These are phyloP conservation scores for Aphelenchoides fujianensis DNA, from an alignment of 1,140 invertebrate species.

Conservation along the genomic window DNA sequence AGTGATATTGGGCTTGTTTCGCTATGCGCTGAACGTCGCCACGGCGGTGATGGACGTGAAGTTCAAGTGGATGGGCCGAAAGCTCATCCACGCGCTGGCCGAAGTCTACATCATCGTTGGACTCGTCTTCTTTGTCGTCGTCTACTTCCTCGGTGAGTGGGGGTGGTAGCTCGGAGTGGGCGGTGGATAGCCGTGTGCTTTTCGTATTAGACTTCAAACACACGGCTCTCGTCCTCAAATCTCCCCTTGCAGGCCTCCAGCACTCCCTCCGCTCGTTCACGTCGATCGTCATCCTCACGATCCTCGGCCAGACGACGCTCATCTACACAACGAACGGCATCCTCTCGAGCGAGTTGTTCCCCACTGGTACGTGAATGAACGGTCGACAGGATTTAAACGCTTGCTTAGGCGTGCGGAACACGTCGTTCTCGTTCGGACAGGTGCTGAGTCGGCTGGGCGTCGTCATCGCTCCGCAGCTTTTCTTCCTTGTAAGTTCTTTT, in stretches of 20 bases:
- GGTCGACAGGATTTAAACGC: no score
- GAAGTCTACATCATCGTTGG: slow-evolving; percentile 25
- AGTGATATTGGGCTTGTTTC: no score
- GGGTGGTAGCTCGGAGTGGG: no score
- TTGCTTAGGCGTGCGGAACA: slow-evolving; percentile 50
- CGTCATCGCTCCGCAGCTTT: slow-evolving; percentile 53
- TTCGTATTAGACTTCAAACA: no score
- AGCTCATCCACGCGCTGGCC: slow-evolving; percentile 49
- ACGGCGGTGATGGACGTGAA: slow-evolving; percentile 44
- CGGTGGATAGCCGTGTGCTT: no score
- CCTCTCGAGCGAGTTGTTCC: slow-evolving; percentile 51
- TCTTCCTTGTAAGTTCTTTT: no score
- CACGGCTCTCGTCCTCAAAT: no score
- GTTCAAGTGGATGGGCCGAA: slow-evolving; percentile 44
- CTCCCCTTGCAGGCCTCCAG: no score
- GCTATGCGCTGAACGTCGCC: slow-evolving; percentile 52
- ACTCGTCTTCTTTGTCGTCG: slow-evolving; percentile 28
- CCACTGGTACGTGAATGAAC: no score
- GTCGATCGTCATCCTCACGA: slow-evolving; percentile 33
- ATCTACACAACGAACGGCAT: slow-evolving; percentile 56
- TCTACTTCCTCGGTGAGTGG: slow-evolving; percentile 47
- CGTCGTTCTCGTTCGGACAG: slow-evolving; percentile 53
- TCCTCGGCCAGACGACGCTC: slow-evolving; percentile 47
- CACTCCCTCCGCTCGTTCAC: slow-evolving; percentile 5
- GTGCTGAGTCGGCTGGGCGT: slow-evolving; percentile 45